Conservation (phyloP, 37 sponge, comb jelly and placozoan genomes). For the Axinella damicornis region DNA sequence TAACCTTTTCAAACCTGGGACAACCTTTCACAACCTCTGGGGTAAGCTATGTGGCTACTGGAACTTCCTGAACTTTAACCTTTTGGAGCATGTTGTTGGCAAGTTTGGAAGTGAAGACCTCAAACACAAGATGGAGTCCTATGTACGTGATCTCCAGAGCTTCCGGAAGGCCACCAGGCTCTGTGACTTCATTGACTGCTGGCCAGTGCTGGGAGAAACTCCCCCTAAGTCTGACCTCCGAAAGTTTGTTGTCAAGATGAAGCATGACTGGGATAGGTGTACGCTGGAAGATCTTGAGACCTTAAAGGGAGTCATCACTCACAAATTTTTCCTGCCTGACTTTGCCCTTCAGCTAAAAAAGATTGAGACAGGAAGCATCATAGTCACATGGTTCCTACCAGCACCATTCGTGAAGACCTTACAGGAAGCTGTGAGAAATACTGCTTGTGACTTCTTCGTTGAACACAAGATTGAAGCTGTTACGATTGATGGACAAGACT, state of each 20-base stretch:
- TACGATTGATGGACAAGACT: not conserved
- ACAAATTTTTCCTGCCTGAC: not conserved
- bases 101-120: not conserved
- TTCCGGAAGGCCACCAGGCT: not conserved
- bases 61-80: too few relatives aligned
- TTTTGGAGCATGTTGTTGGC: too few relatives aligned
- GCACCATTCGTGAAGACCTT: not conserved
- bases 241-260: not conserved
- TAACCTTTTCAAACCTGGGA: too few relatives aligned
- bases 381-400: not conserved
- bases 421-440: not conserved
- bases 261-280: not conserved
- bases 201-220: not conserved
- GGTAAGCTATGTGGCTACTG: too few relatives aligned
- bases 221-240: not conserved
- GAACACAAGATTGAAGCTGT: not conserved
- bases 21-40: too few relatives aligned
- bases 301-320: not conserved
- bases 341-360: not conserved
- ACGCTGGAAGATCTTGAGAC: not conserved
- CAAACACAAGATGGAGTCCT: not conserved
- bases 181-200: conserved; percentile 7
- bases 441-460: not conserved
- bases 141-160: not conserved
- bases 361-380: not conserved